A percentile compares a stretch with the other conserved stretches of the same genome.
phyloP scores from a whole-genome alignment of 1,140 invertebrate species.

The Vanessa tameamea region DNA sequence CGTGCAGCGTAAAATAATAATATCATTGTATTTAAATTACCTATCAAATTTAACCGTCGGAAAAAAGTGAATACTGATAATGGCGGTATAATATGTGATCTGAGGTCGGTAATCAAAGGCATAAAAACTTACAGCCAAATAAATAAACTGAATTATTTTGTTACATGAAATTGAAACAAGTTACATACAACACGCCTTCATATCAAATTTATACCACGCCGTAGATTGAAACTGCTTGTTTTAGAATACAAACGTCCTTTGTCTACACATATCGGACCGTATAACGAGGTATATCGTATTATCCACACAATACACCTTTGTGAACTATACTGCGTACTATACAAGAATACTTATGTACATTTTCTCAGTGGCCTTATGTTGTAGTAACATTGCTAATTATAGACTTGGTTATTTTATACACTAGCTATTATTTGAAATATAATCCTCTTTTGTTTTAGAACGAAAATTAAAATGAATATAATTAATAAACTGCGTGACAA shows the following conservation, averaged over 20 bases:
- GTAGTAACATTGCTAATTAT: background rate
- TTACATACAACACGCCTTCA: background rate
- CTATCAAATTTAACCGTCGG: no score
- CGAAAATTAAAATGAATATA: no score
- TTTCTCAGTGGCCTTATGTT: background rate
- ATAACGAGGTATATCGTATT: slow-evolving; percentile 45
- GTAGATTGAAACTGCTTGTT: slow-evolving; percentile 40
- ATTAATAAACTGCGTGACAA: no score
- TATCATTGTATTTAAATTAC: no score
- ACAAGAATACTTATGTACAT: slow-evolving; percentile 1
- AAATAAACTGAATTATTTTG: background rate
- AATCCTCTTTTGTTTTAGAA: no score
- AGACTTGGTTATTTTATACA: background rate
- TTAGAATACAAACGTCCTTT: slow-evolving; percentile 47
- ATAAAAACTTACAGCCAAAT: no score
- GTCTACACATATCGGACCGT: slow-evolving; percentile 40
- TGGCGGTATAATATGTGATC: no score
- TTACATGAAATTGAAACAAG: background rate
- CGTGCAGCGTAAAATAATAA: no score
- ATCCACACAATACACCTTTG: slow-evolving; percentile 29
- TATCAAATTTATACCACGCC: slow-evolving; percentile 11
- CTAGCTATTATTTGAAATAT: no score
- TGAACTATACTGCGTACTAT: slow-evolving; percentile 6
- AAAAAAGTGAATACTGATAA: no score
- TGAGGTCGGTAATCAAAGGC: no score